Conservation (phyloP, 2,113 vertebrate genomes). For the Scomber japonicus region DNA sequence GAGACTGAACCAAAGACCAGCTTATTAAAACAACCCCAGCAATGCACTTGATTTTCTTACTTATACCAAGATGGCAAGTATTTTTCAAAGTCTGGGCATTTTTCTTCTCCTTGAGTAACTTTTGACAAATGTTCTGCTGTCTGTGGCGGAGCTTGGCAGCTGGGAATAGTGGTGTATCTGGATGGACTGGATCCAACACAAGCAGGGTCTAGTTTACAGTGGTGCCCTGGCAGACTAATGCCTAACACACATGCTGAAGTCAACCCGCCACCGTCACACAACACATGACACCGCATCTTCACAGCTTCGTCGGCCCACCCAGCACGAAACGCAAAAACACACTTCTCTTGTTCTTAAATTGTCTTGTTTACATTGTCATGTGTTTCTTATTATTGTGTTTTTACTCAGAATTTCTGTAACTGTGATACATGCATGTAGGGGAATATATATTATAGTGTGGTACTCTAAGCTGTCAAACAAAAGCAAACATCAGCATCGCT, state of each 20-base stretch:
- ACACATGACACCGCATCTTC: constrained; percentile 46
- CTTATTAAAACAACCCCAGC: constrained; percentile 31
- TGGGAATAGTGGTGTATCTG: constrained; percentile 40
- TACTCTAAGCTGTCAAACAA: constrained; percentile 9
- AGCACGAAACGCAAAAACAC: constrained; percentile 6
- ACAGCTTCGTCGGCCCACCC: constrained; percentile 31
- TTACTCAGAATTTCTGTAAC: not conserved
- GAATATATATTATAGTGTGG: too few species aligned
- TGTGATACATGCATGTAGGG: constrained; percentile 4
- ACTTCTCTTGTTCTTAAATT: not conserved
- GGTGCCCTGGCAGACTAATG: constrained; percentile 55
- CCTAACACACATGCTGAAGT: constrained; percentile 57
- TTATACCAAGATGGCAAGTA: constrained; percentile 1
- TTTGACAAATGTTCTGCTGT: constrained; percentile 55
- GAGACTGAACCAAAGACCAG: constrained; percentile 1
- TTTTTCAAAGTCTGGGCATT: constrained; percentile 34
- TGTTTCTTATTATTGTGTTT: constrained; percentile 2
- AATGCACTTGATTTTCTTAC: constrained; percentile 30
- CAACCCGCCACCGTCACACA: constrained; percentile 44
- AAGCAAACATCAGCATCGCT: not conserved
- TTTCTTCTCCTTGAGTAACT: constrained; percentile 45
- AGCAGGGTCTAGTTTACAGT: constrained; percentile 65
- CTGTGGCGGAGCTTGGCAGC: constrained; percentile 44
- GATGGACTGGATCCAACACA: constrained; percentile 64
- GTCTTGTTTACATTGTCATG: constrained; percentile 27